Percentiles rank a stretch among this genome's conserved stretches.
These are phyloP conservation scores for Camelus bactrianus DNA, from an alignment of 2,113 vertebrate species.

Conservation along the genomic window DNA sequence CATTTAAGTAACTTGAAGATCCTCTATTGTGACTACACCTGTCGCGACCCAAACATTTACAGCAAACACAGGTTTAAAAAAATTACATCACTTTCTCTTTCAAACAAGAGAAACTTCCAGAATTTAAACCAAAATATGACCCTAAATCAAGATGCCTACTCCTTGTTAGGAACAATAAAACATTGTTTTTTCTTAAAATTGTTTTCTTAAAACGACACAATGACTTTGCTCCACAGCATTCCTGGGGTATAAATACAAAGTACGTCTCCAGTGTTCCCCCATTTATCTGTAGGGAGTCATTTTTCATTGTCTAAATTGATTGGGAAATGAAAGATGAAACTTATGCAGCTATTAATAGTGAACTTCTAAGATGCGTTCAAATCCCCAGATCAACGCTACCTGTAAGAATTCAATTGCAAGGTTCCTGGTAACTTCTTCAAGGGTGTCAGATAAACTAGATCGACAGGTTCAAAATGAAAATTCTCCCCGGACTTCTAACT, in stretches of 20 bases:
- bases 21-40: fast-evolving
- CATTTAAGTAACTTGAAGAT: background rate
- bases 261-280: background rate
- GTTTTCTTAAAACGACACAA: background rate
- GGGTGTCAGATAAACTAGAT: background rate
- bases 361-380: background rate
- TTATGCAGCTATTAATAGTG: background rate
- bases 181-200: background rate
- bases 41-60: background rate
- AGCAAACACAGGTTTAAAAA: background rate
- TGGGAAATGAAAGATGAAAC: background rate
- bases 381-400: background rate
- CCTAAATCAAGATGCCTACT: background rate
- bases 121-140: background rate
- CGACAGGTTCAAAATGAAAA: background rate
- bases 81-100: background rate
- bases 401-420: background rate
- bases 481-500: background rate
- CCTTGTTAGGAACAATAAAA: background rate
- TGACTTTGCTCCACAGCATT: background rate
- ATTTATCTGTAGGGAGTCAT: background rate
- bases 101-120: background rate
- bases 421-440: background rate
- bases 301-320: background rate
- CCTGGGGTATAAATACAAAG: background rate